These are phyloP conservation scores for Prionailurus bengalensis DNA, from an alignment of 2,113 vertebrate species.

Conservation along the genomic window DNA sequence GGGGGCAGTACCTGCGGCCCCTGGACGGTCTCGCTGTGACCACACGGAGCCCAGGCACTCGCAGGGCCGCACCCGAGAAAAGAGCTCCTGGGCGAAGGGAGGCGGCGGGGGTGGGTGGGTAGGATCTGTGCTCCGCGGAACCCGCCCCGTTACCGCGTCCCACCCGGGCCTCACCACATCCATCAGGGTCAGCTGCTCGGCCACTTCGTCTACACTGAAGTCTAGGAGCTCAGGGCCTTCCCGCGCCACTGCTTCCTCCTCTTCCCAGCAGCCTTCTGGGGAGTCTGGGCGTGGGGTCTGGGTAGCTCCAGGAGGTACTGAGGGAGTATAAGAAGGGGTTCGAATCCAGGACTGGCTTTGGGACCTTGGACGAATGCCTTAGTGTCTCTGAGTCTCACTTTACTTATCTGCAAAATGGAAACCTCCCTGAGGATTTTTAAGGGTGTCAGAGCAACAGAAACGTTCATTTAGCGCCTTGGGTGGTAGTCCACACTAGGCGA, in stretches of 20 bases:
- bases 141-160: fast-evolving
- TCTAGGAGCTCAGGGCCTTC: constrained; percentile 87
- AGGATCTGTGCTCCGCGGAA: not conserved
- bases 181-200: constrained; percentile 91
- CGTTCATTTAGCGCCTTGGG: not conserved
- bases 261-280: not conserved
- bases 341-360: not conserved
- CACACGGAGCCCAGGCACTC: constrained; percentile 95
- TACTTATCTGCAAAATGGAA: not conserved
- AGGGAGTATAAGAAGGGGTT: not conserved
- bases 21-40: constrained; percentile 94
- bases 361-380: not conserved
- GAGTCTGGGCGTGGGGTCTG: not conserved
- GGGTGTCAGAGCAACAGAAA: not conserved
- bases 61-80: constrained; percentile 89
- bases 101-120: fast-evolving
- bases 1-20: constrained; percentile 89
- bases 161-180: constrained; percentile 88
- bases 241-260: constrained; percentile 71
- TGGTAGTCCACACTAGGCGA: not conserved
- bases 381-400: not conserved
- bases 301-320: not conserved
- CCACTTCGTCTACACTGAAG: constrained; percentile 87
- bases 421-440: not conserved
- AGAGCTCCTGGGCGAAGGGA: constrained; percentile 88